Conservation (phyloP, 2,113 vertebrate species). For the Cacatua alba region DNA sequence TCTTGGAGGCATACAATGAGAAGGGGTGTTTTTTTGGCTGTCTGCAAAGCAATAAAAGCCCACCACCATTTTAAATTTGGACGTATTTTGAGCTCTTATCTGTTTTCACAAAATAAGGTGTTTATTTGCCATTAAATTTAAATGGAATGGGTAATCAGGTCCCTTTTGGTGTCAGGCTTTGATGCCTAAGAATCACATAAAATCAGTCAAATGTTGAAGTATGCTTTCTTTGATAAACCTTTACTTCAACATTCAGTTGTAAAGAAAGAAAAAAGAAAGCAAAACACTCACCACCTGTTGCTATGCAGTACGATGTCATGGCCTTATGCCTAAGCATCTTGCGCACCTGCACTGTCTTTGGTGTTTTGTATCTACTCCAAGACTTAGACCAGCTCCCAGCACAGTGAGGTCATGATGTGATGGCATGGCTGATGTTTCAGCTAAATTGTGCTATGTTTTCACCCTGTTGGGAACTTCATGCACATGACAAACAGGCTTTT, state of each 20-base stretch:
- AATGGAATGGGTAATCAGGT: background rate
- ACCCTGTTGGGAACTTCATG: background rate
- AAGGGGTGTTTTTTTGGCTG: rapidly evolving
- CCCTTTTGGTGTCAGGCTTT: background rate
- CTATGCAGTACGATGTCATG: background rate
- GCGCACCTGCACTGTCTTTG: background rate
- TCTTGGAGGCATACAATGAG: background rate
- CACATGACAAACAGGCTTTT: background rate
- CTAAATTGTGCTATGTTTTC: background rate
- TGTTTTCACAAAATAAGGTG: background rate
- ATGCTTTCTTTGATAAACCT: background rate
- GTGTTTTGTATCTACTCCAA: background rate
- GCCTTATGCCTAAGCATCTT: background rate
- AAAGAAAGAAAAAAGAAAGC: background rate
- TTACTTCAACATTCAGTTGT: background rate
- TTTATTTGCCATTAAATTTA: background rate
- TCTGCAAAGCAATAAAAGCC: background rate
- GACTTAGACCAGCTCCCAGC: background rate
- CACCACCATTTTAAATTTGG: background rate
- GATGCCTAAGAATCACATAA: background rate
- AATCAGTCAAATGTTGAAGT: background rate
- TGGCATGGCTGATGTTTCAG: background rate
- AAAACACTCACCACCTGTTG: background rate
- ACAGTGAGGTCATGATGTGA: background rate
- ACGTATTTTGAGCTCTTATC: background rate